Evolutionary conservation across 2,888 invertebrate genomes (phyloP).

Genomic region (Diabrotica balteata): DNA sequence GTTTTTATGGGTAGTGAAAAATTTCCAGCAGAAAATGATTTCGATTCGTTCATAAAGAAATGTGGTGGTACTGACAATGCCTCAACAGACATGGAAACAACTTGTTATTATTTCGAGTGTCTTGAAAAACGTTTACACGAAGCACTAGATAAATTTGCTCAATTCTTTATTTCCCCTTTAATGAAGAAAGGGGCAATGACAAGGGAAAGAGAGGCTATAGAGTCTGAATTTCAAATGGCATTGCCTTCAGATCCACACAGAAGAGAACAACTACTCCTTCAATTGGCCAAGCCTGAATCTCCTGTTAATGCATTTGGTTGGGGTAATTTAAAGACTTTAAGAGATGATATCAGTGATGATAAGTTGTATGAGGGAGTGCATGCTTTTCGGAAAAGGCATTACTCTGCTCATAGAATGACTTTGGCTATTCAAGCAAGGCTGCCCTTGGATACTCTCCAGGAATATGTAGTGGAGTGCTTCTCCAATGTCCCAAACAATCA

Average conservation of each 20-base stretch:
- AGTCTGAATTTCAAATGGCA: conserved; percentile 88
- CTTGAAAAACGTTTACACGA: conserved; percentile 78
- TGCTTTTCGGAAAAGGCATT: conserved; percentile 78
- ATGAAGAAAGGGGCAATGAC: conserved; percentile 86
- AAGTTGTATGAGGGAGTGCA: conserved; percentile 74
- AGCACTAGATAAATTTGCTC: conserved; percentile 85
- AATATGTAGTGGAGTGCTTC: conserved; percentile 72
- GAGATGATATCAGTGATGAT: conserved; percentile 72
- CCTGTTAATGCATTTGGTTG: conserved; percentile 84
- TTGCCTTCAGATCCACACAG: conserved; percentile 77
- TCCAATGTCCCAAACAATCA: conserved; percentile 73
- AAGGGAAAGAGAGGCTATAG: conserved; percentile 85
- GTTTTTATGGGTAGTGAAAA: conserved; percentile 94
- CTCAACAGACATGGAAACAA: conserved; percentile 85
- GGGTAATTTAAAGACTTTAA: conserved; percentile 81
- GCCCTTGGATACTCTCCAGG: conserved; percentile 70
- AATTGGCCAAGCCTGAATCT: conserved; percentile 71
- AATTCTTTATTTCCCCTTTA: conserved; percentile 86
- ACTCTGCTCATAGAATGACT: conserved; percentile 89
- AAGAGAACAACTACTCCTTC: conserved; percentile 77
- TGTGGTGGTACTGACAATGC: conserved; percentile 89
- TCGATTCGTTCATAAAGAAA: conserved; percentile 80
- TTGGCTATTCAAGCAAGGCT: conserved; percentile 78
- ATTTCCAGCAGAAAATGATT: conserved; percentile 85
- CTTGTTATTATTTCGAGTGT: conserved; percentile 89